These are phyloP conservation scores for Cheilosia grossa DNA, from an alignment of 2,888 invertebrate genomes.

Conservation along the genomic window DNA sequence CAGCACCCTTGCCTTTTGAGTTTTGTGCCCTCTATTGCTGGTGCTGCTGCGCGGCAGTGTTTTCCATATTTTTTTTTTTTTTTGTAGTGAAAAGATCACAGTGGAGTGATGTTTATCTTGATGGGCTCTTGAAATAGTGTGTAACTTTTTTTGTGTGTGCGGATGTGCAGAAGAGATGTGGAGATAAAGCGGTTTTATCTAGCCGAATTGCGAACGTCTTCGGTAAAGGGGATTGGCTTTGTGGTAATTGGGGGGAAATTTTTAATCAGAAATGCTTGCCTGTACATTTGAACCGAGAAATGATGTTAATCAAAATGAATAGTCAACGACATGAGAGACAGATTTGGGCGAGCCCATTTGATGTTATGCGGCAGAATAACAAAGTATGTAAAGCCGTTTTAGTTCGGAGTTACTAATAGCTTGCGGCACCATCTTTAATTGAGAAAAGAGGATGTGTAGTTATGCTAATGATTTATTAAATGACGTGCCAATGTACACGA, in stretches of 20 bases:
- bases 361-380: background rate
- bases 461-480: too few relatives aligned
- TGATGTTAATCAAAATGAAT: slow-evolving; percentile 15
- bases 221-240: slow-evolving; percentile 41
- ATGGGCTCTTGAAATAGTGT: slow-evolving; percentile 55
- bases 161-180: slow-evolving; percentile 38
- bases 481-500: too few relatives aligned
- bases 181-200: slow-evolving; percentile 56
- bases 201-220: slow-evolving; percentile 44
- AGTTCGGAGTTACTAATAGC: background rate
- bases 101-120: slow-evolving; percentile 65
- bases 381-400: background rate
- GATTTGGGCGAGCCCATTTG: slow-evolving; percentile 6
- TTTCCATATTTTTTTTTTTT: background rate
- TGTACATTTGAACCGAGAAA: background rate
- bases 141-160: slow-evolving; percentile 30
- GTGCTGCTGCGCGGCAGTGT: slow-evolving; percentile 25
- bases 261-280: slow-evolving; percentile 12
- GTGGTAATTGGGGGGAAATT: slow-evolving; percentile 43
- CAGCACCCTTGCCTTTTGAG: slow-evolving; percentile 65
- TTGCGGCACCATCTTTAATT: background rate
- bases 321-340: slow-evolving; percentile 7
- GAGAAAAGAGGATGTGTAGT: too few relatives aligned
- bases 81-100: slow-evolving; percentile 60
- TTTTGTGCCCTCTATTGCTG: background rate